Conservation (phyloP, 2,888 invertebrate genomes). For the Stenodera caucasica region DNA sequence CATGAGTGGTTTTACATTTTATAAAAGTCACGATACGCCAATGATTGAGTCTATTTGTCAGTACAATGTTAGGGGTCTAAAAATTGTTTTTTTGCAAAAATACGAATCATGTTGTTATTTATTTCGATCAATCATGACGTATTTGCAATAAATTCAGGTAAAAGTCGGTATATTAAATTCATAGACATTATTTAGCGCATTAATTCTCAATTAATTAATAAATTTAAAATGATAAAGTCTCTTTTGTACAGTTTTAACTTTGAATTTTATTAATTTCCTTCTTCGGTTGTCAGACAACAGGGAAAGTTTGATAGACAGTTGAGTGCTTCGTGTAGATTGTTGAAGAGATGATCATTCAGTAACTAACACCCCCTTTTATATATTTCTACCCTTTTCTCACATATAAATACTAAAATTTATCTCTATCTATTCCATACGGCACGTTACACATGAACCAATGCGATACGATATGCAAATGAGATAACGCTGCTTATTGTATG, state of each 20-base stretch:
- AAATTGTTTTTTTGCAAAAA: too few relatives aligned
- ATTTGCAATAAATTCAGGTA: neutral
- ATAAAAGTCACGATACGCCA: too few relatives aligned
- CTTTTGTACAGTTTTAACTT: neutral
- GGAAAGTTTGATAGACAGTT: constrained; percentile 39
- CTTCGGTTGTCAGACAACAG: constrained; percentile 11
- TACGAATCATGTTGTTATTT: too few relatives aligned
- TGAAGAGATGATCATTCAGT: constrained; percentile 38
- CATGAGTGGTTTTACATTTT: too few relatives aligned
- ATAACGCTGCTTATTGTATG: constrained; percentile 20
- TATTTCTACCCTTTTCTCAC: constrained; percentile 26
- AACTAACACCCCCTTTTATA: constrained; percentile 28
- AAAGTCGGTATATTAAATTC: neutral
- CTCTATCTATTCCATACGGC: constrained; percentile 24
- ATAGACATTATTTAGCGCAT: neutral
- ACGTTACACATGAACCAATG: constrained; percentile 14
- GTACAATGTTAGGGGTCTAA: constrained; percentile 9
- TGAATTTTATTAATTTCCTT: constrained; percentile 16
- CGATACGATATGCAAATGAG: constrained; percentile 26
- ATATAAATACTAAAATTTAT: too few relatives aligned
- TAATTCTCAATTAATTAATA: neutral
- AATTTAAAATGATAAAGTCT: neutral
- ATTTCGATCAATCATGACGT: neutral
- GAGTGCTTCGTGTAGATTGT: constrained; percentile 41
- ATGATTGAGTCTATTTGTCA: constrained; percentile 10